Evolutionary conservation across 2,797 vertebrate genomes (phyloP).

Genomic region (Lithobates sylvaticus): DNA sequence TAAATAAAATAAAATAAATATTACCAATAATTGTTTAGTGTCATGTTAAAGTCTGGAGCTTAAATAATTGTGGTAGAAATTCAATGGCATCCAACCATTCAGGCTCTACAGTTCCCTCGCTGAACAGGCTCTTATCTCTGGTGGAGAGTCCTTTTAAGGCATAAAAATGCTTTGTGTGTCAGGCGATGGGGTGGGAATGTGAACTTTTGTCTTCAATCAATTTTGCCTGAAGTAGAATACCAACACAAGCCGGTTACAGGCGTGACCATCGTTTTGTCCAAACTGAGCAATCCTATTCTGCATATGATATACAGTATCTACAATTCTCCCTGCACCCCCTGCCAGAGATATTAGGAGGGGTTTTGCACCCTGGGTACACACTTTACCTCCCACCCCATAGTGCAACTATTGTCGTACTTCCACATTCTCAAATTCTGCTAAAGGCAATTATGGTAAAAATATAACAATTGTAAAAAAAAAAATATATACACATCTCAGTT

Average conservation of each 20-base stretch:
- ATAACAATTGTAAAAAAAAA: too few relatives aligned
- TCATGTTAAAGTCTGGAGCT: not conserved
- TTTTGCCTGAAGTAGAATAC: slow-evolving; percentile 48
- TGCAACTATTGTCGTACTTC: too few relatives aligned
- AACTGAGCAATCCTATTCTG: not conserved
- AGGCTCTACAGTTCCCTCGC: slow-evolving; percentile 34
- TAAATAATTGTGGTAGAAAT: not conserved
- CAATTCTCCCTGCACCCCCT: too few relatives aligned
- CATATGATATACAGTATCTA: not conserved
- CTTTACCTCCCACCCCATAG: too few relatives aligned
- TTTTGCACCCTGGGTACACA: too few relatives aligned
- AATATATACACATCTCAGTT: not conserved
- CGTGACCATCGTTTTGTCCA: not conserved
- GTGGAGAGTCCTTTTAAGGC: not conserved
- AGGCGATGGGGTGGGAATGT: not conserved
- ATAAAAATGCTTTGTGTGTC: slow-evolving; percentile 41
- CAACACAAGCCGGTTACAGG: slow-evolving; percentile 28
- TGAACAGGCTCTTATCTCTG: slow-evolving; percentile 30
- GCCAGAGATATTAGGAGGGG: too few relatives aligned
- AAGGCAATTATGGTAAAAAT: too few relatives aligned
- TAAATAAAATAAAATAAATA: too few relatives aligned
- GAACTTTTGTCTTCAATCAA: slow-evolving; percentile 21
- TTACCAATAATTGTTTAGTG: not conserved
- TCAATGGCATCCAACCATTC: slow-evolving; percentile 31
- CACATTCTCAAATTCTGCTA: too few relatives aligned